A percentile compares a stretch with the other conserved stretches of the same genome.
phyloP scores from a whole-genome alignment of 2,888 invertebrate species.

The Oscheius sp. region DNA sequence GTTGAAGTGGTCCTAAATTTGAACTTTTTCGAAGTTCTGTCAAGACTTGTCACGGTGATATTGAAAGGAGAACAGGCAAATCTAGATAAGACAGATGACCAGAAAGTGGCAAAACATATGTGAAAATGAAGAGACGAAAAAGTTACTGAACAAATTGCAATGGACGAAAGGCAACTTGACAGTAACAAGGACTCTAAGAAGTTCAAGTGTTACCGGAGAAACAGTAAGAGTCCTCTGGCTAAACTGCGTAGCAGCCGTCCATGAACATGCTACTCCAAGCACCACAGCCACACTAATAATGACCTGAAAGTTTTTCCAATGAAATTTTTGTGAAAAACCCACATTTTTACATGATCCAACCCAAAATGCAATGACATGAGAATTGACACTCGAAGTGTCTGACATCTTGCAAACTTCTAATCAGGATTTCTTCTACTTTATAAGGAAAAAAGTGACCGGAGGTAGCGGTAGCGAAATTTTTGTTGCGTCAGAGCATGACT shows the following conservation, averaged over 20 bases:
- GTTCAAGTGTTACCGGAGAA: slow-evolving; percentile 40
- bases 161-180: no score
- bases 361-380: slow-evolving; percentile 8
- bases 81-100: no score
- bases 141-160: no score
- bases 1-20: slow-evolving; percentile 58
- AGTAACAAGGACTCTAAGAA: neutral
- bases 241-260: slow-evolving; percentile 69
- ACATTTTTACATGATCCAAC: neutral
- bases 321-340: neutral
- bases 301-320: slow-evolving; percentile 3
- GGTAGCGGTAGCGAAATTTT: no score
- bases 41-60: no score
- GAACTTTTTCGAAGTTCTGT: neutral
- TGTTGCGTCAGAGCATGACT: neutral
- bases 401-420: slow-evolving; percentile 2
- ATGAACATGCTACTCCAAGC: slow-evolving; percentile 62
- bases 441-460: no score
- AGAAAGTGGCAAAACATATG: no score
- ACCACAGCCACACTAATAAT: slow-evolving; percentile 47
- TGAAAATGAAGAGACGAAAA: no score
- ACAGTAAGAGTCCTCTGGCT: slow-evolving; percentile 64
- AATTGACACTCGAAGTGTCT: slow-evolving; percentile 18
- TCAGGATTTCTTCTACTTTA: no score
- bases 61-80: no score